These are phyloP conservation scores for Eubasilissa splendida DNA, from an alignment of 2,888 invertebrate species.

Conservation along the genomic window DNA sequence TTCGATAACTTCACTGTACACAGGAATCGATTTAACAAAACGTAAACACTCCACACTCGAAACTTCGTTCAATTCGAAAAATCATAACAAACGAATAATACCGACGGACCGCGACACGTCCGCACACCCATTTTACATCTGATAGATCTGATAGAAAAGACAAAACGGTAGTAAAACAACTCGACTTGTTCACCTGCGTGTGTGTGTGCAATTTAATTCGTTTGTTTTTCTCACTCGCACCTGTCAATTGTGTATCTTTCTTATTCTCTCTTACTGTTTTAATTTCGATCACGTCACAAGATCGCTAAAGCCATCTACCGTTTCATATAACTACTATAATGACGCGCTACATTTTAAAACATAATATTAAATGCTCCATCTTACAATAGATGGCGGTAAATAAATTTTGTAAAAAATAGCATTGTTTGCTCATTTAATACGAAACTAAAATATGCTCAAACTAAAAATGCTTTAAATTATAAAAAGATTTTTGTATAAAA, in stretches of 20 bases:
- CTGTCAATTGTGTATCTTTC: neutral
- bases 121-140: constrained; percentile 74
- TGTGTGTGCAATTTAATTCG: constrained; percentile 42
- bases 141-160: constrained; percentile 63
- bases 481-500: too few species aligned
- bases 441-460: too few species aligned
- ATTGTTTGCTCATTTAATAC: too few species aligned
- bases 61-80: constrained; percentile 65
- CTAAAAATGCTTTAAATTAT: too few species aligned
- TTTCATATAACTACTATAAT: neutral
- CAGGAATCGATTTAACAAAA: constrained; percentile 47
- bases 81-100: constrained; percentile 70
- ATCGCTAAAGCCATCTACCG: constrained; percentile 23
- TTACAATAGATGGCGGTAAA: neutral
- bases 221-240: constrained; percentile 35
- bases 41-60: constrained; percentile 69
- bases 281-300: neutral
- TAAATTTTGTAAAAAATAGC: neutral
- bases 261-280: constrained; percentile 20
- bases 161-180: constrained; percentile 51
- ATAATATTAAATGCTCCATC: neutral
- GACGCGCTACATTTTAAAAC: neutral
- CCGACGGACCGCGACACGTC: constrained; percentile 70
- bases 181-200: constrained; percentile 49
- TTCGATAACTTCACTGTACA: constrained; percentile 50